A percentile compares a stretch with the other conserved stretches of the same genome.
Evolutionary conservation across 92 coral and sea anemone genomes (phyloP).

Genomic region (Zoanthus sansibaricus): DNA sequence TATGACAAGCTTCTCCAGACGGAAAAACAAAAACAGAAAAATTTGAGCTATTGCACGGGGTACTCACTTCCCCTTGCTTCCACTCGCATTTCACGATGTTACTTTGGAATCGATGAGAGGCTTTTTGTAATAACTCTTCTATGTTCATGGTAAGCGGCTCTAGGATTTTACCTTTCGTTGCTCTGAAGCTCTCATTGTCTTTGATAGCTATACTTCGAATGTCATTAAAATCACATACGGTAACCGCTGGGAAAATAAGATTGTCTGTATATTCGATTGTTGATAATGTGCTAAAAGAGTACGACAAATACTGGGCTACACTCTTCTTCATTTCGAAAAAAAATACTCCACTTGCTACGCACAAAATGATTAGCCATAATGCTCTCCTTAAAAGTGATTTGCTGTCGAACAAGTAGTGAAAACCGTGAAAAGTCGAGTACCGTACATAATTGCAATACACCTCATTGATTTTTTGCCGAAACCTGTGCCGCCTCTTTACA

Average conservation of each 20-base stretch:
- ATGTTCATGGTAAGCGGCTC: slow-evolving; percentile 36
- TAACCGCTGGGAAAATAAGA: slow-evolving; percentile 77
- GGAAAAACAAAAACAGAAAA: slow-evolving; percentile 79
- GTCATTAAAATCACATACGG: slow-evolving; percentile 84
- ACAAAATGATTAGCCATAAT: slow-evolving; percentile 72
- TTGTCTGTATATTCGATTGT: slow-evolving; percentile 76
- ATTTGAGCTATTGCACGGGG: slow-evolving; percentile 50
- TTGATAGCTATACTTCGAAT: slow-evolving; percentile 61
- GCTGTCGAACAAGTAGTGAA: slow-evolving; percentile 85
- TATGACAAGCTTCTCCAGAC: slow-evolving; percentile 79
- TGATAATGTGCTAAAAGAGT: slow-evolving; percentile 82
- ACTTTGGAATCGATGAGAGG: slow-evolving; percentile 55
- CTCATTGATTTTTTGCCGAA: slow-evolving; percentile 51
- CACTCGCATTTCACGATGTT: slow-evolving; percentile 62
- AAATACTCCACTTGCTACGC: slow-evolving; percentile 73
- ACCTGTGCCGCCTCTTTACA: slow-evolving; percentile 38
- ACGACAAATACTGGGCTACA: slow-evolving; percentile 60
- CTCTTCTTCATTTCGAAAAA: slow-evolving; percentile 82
- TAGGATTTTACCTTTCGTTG: background rate
- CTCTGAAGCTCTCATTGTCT: background rate
- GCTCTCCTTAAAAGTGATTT: slow-evolving; percentile 77
- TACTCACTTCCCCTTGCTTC: slow-evolving; percentile 30
- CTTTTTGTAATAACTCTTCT: slow-evolving; percentile 34
- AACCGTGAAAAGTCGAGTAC: slow-evolving; percentile 81
- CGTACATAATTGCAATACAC: slow-evolving; percentile 59